These are phyloP conservation scores for Tachystola acroxantha DNA, from an alignment of 2,888 invertebrate species.

Conservation along the genomic window DNA sequence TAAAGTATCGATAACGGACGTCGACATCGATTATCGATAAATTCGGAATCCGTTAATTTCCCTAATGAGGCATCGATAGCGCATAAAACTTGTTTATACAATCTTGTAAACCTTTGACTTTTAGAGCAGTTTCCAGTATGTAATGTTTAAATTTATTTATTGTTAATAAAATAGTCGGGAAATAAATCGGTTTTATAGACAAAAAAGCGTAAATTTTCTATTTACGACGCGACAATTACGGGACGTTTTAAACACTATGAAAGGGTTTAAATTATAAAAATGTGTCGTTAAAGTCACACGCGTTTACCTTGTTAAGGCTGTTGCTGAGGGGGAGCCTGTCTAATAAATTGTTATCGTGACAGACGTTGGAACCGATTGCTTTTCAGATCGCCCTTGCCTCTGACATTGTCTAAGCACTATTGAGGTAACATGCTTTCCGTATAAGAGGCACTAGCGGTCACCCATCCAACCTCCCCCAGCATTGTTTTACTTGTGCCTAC, in stretches of 20 bases:
- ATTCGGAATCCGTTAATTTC: slow-evolving; percentile 13
- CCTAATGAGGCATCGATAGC: slow-evolving; percentile 14
- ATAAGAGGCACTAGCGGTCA: too few relatives aligned
- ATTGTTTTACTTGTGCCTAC: too few relatives aligned
- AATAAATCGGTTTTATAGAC: slow-evolving; percentile 29
- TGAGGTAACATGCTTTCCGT: too few relatives aligned
- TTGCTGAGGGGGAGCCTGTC: too few relatives aligned
- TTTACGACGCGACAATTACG: slow-evolving; percentile 63
- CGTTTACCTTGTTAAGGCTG: slow-evolving; percentile 10
- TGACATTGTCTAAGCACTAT: too few relatives aligned
- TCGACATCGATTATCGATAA: slow-evolving; percentile 19
- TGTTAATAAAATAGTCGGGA: slow-evolving; percentile 30
- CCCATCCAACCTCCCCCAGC: too few relatives aligned
- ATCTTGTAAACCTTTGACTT: slow-evolving; percentile 3
- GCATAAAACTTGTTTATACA: slow-evolving; percentile 15
- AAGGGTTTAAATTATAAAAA: slow-evolving; percentile 51
- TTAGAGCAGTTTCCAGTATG: slow-evolving; percentile 7
- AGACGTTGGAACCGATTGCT: too few relatives aligned
- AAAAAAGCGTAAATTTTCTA: slow-evolving; percentile 45
- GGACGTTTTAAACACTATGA: slow-evolving; percentile 40
- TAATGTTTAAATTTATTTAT: slow-evolving; percentile 26
- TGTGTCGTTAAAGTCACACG: slow-evolving; percentile 48
- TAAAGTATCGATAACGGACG: slow-evolving; percentile 23
- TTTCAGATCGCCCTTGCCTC: too few relatives aligned
- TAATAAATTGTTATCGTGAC: too few relatives aligned